These are phyloP conservation scores for Eupeodes latifasciatus DNA, from an alignment of 2,888 invertebrate genomes.

Conservation along the genomic window DNA sequence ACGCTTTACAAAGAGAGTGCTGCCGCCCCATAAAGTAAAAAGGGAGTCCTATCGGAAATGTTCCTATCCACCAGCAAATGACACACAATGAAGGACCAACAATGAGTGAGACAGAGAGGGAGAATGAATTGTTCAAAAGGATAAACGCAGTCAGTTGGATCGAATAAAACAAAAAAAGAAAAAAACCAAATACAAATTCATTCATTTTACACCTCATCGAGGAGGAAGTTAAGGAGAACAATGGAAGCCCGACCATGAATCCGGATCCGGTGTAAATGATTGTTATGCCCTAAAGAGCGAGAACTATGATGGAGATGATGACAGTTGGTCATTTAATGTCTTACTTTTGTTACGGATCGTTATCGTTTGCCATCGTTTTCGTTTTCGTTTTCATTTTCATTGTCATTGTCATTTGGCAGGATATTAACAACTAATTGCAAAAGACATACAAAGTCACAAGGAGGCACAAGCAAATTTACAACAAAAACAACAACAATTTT, in stretches of 20 bases:
- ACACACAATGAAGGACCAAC: constrained; percentile 51
- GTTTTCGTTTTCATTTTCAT: neutral
- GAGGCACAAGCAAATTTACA: constrained; percentile 7
- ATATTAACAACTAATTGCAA: constrained; percentile 66
- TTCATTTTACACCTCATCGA: constrained; percentile 72
- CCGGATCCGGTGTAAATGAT: constrained; percentile 64
- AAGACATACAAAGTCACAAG: neutral
- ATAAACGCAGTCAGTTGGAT: constrained; percentile 42
- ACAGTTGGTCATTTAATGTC: constrained; percentile 68
- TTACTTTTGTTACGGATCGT: constrained; percentile 52
- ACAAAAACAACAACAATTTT: no score
- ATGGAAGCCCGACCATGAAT: constrained; percentile 50
- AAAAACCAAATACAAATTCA: constrained; percentile 37
- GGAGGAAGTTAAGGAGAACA: constrained; percentile 67
- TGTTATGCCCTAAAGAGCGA: constrained; percentile 29
- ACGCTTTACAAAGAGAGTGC: neutral
- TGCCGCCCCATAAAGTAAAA: constrained; percentile 26
- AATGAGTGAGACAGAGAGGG: no score
- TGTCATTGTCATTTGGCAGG: constrained; percentile 35
- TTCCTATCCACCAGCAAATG: constrained; percentile 46
- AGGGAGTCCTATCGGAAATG: constrained; percentile 60
- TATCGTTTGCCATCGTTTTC: constrained; percentile 8
- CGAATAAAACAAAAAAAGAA: neutral
- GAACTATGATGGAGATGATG: constrained; percentile 43
- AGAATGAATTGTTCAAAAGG: constrained; percentile 53